Percentiles rank a stretch among this genome's conserved stretches.
Conservation (phyloP, 2,113 vertebrate genomes). For the Sus scrofa region DNA sequence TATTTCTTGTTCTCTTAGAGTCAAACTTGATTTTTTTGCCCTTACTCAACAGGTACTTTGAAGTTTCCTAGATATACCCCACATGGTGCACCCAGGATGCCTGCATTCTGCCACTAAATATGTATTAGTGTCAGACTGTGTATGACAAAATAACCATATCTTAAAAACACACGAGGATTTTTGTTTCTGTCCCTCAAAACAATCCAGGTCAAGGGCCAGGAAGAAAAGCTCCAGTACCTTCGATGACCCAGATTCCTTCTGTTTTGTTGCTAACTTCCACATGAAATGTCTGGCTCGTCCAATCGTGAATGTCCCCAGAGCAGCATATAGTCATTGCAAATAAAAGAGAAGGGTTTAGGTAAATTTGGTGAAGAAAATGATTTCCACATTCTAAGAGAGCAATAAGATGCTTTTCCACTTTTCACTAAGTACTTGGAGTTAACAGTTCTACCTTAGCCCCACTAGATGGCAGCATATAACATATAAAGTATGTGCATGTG, state of each 20-base stretch:
- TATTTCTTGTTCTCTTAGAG: background rate
- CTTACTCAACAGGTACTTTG: background rate
- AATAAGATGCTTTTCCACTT: background rate
- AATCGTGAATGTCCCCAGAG: background rate
- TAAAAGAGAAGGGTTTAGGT: background rate
- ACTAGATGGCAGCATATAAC: conserved; percentile 83
- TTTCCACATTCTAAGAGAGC: background rate
- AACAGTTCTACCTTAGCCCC: conserved; percentile 10
- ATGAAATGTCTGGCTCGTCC: background rate
- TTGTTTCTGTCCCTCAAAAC: background rate
- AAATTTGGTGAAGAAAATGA: background rate
- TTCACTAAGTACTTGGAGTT: background rate
- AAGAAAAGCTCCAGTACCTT: background rate
- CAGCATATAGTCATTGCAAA: background rate
- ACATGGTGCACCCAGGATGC: too few relatives aligned
- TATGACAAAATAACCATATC: background rate
- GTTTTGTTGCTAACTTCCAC: background rate
- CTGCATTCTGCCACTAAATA: background rate
- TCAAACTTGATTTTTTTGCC: background rate
- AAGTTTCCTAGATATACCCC: background rate
- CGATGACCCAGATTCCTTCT: background rate
- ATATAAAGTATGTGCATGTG: accelerated
- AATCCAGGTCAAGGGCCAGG: background rate
- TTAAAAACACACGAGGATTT: background rate
- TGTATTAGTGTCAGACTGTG: background rate